Evolutionary conservation across 2,888 invertebrate species (phyloP).

Genomic region (Stegana nigrithorax): DNA sequence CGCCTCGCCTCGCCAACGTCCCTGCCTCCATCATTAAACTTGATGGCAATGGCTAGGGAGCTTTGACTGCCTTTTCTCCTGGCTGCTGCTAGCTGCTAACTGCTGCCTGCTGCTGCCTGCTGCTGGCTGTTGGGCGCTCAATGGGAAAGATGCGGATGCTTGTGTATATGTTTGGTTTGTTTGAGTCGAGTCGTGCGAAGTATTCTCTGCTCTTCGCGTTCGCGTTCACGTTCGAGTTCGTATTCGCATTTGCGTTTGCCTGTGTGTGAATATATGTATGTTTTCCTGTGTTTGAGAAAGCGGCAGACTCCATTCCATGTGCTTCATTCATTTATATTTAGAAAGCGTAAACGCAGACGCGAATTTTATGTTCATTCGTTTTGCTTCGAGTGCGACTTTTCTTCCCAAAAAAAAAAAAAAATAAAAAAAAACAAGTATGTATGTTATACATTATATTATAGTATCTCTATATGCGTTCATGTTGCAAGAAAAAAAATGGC

Average conservation of each 20-base stretch:
- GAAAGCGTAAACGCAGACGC: slow-evolving; percentile 53
- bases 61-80: no score
- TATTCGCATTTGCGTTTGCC: slow-evolving; percentile 1
- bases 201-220: no score
- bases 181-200: no score
- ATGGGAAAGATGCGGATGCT: not conserved
- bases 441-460: no score
- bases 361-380: slow-evolving; percentile 40
- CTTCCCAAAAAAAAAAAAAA: slow-evolving; percentile 16
- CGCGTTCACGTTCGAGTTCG: not conserved
- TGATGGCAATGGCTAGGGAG: no score
- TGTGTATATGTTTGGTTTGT: not conserved
- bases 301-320: slow-evolving; percentile 26
- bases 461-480: no score
- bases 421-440: slow-evolving; percentile 25
- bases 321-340: slow-evolving; percentile 54
- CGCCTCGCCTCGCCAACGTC: no score
- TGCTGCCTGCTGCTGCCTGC: not conserved
- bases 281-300: slow-evolving; percentile 1
- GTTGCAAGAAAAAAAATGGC: no score
- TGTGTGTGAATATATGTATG: slow-evolving; percentile 8
- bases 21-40: no score
- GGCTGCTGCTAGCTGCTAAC: no score
- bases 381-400: slow-evolving; percentile 46
- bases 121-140: not conserved